phyloP scores from a whole-genome alignment of 2,888 invertebrate genomes.

The Nowickia ferox region DNA sequence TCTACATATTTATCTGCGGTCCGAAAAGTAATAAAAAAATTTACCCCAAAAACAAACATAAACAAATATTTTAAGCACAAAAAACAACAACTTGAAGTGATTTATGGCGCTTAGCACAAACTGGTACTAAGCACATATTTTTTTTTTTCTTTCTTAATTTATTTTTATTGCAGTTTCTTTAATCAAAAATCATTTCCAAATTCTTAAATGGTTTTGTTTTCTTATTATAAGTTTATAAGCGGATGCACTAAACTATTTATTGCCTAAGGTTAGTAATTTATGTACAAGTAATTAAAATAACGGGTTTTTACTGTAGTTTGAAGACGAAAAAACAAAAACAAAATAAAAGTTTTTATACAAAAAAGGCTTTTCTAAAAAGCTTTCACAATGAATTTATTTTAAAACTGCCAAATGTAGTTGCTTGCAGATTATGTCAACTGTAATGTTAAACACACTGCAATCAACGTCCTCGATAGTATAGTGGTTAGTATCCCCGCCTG shows the following conservation, averaged over 20 bases:
- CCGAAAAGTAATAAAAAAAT: conserved; percentile 30
- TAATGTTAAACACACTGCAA: neutral
- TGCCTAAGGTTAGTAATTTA: conserved; percentile 68
- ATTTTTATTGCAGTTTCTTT: conserved; percentile 5
- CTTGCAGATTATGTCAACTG: neutral
- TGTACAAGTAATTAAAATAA: conserved; percentile 46
- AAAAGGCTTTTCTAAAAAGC: conserved; percentile 51
- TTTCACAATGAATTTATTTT: conserved; percentile 10
- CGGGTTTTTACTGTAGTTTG: conserved; percentile 51
- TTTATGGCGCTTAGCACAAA: conserved; percentile 68
- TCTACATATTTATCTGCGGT: conserved; percentile 29
- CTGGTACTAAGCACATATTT: conserved; percentile 68
- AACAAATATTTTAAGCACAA: conserved; percentile 29
- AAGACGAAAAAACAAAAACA: neutral
- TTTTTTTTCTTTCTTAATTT: conserved; percentile 52
- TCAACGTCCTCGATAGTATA: conserved; percentile 80
- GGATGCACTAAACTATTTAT: conserved; percentile 56
- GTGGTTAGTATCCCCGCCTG: conserved; percentile 82
- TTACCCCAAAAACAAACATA: conserved; percentile 8
- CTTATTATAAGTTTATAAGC: conserved; percentile 22
- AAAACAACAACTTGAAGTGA: conserved; percentile 37
- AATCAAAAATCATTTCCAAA: conserved; percentile 45
- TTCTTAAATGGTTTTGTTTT: conserved; percentile 46
- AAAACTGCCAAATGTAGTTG: neutral
- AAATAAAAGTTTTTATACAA: neutral